These are phyloP conservation scores for Hemibagrus wyckioides DNA, from an alignment of 2,113 vertebrate genomes.

Conservation along the genomic window DNA sequence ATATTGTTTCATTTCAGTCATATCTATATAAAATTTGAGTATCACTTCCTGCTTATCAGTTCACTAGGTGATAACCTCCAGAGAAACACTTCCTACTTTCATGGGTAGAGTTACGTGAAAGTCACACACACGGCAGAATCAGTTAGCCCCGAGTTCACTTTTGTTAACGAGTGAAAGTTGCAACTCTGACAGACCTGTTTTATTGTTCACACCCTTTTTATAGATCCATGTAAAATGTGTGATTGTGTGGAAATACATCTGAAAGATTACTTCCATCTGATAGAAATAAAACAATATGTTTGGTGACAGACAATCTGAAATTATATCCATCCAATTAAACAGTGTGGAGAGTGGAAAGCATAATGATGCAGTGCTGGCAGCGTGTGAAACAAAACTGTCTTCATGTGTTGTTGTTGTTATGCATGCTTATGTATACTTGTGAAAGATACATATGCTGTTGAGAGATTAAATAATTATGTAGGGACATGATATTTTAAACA, in stretches of 20 bases:
- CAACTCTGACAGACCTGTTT: neutral
- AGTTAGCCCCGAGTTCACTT: neutral
- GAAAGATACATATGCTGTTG: neutral
- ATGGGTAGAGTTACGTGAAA: neutral
- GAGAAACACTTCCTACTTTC: neutral
- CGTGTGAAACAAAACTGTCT: constrained; percentile 8
- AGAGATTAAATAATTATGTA: constrained; percentile 16
- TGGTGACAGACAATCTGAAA: neutral
- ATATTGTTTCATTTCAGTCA: neutral
- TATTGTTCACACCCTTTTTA: neutral
- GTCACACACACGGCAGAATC: neutral
- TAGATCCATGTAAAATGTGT: neutral
- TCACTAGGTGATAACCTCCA: neutral
- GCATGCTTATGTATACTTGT: constrained; percentile 2
- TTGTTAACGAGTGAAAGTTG: neutral
- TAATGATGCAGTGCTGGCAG: neutral
- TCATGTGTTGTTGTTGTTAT: neutral
- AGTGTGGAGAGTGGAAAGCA: neutral
- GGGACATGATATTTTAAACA: neutral
- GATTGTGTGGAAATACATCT: neutral
- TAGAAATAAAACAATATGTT: neutral
- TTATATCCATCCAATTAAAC: neutral
- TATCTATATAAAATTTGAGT: neutral
- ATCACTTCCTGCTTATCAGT: neutral
- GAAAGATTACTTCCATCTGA: neutral